Evolutionary conservation across 2,888 invertebrate genomes (phyloP), one percentile per base, ranked within the genome.

Genomic region (Ormyrus thymus): DNA sequence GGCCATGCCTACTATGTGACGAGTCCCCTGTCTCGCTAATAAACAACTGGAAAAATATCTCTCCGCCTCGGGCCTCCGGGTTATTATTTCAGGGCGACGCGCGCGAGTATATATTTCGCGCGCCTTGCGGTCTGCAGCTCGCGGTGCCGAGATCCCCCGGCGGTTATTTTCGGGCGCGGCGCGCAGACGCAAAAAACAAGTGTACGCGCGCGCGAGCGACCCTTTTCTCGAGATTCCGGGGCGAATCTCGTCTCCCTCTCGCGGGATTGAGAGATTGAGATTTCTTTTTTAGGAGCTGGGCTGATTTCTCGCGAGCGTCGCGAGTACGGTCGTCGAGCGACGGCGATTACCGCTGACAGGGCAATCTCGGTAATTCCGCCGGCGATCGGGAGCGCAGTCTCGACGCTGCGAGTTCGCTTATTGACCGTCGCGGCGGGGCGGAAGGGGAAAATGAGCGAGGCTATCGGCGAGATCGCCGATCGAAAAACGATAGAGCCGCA

Each of bases 311-410:
- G 11, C 8, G n/a, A 62, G 29, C 58, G 51, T 6, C n/a, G 46
- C 15, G 50, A 58, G 48, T 29, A 55, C n/a, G n/a, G 64, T 50
- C 50, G 55, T 48, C 77, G 58, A 86, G 86, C 83, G 86, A 86
- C 83, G 83, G 84, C 86, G 86, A 87, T 87, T 87, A 87, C 70
- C 84, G 85, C 86, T 87, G 88, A 88, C 86, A 86, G 87, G 29
- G 87, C 87, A 88, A 88, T 88, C 87, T 86, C 87, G 86, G 86
- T 88, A 88, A 88, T 88, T 83, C 86, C 84, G 85, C 87, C 86
- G 87, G 65, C 71, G 80, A 82, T 64, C 76, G 64, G 29, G 29
- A 15, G 5, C 69, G 51, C n/a, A 68, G 29, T 45, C n/a, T 45
- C 62, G 55, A 77, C 73, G 83, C 80, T 75, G 78, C 80, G 81